A percentile compares a stretch with the other conserved stretches of the same genome.
Evolutionary conservation across 2,888 invertebrate genomes (phyloP).

Genomic region (Yponomeuta cagnagella): DNA sequence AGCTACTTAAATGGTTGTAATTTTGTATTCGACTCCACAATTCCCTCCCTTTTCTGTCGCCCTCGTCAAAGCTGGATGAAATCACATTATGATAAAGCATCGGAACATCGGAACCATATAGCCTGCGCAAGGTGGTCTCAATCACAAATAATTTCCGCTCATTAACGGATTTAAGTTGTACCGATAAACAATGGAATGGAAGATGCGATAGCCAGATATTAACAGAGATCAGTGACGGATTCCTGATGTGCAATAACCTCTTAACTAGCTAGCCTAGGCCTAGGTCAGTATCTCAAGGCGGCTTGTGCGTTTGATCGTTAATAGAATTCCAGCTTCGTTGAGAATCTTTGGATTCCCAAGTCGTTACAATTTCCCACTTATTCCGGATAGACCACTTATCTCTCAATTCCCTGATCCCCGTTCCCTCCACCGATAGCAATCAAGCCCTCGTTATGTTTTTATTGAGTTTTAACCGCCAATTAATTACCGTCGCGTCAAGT

Average conservation of each 20-base stretch:
- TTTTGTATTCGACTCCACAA: not conserved
- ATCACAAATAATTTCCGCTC: not conserved
- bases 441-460: conserved; percentile 13
- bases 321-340: not conserved
- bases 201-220: not conserved
- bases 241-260: not conserved
- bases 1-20: not conserved
- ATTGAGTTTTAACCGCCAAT: conserved; percentile 6
- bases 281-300: not conserved
- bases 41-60: not conserved
- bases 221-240: not conserved
- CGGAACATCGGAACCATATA: not conserved
- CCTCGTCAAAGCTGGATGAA: not conserved
- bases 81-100: not conserved
- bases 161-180: not conserved
- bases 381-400: conserved; percentile 30
- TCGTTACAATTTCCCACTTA: conserved; percentile 35
- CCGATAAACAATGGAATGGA: not conserved
- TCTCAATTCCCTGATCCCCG: conserved; percentile 18
- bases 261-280: not conserved
- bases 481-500: conserved; percentile 7
- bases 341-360: conserved; percentile 26
- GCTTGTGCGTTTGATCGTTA: not conserved
- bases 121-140: not conserved
- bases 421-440: conserved; percentile 17